These are phyloP conservation scores for Ceratosolen fusciceps DNA, from an alignment of 1,140 invertebrate genomes.

Conservation along the genomic window DNA sequence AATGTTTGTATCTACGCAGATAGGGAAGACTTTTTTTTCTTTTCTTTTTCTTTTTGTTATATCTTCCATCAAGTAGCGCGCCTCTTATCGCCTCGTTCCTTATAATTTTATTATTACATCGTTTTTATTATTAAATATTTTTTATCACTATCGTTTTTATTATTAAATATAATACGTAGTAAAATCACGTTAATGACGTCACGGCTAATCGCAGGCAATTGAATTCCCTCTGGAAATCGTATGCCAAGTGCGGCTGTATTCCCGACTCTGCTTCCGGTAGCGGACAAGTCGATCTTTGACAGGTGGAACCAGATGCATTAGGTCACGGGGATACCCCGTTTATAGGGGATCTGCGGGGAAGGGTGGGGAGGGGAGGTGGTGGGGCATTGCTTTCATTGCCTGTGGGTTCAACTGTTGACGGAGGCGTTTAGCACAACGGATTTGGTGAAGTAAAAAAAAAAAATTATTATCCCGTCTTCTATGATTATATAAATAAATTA, in stretches of 20 bases:
- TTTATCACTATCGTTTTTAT: no score
- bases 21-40: no score
- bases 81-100: no score
- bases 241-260: not conserved
- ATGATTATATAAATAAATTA: slow-evolving; percentile 33
- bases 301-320: not conserved
- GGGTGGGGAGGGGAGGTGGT: not conserved
- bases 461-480: no score
- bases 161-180: no score
- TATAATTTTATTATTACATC: no score
- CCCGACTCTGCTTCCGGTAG: not conserved
- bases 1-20: no score
- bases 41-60: no score
- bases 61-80: not conserved
- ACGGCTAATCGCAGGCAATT: not conserved
- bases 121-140: no score
- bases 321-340: slow-evolving; percentile 27
- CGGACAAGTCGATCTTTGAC: not conserved
- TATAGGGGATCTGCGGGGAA: not conserved
- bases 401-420: not conserved
- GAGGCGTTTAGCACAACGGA: not conserved
- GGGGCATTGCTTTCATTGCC: not conserved
- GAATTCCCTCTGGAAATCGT: not conserved
- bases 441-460: no score
- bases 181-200: no score